Base-by-base conservation (phyloP, 2,888 invertebrate genomes). In the Toxonevra muliebris region DNA sequence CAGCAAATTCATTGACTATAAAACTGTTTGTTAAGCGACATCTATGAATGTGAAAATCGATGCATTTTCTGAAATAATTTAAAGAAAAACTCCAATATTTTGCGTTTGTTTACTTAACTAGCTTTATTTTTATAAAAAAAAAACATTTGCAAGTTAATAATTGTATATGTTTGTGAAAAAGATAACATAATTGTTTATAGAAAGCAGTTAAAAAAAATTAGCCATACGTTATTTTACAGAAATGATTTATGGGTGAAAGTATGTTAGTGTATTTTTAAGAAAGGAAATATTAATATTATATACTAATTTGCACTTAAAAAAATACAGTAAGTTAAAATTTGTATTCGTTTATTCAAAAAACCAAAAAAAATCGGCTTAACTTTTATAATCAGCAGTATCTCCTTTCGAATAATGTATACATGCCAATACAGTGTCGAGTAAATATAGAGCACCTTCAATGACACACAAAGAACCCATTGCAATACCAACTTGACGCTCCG, bases 381-480 rank as follows among this genome's bases (percentile, higher is more conserved):
- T 78, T 68, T 17, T 71, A 66, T 76, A 80, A 71, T 84, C 81
- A 55, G 78, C 76, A 57, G 72, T 72, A 62, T 83, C 81, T 30
- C 90, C 90, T 82, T 92, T 91, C 42, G 90, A 89, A 80, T 88
- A 92, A 78, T 92, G 91, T 78, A 93, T 88, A 77, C 92, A 90
- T 41, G 93, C 89, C 45, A 95, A 83, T 0, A 93, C 92, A 0
- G 92, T 90, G 77, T 95, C 95, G n/a, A 93, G 83, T 10, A 95
- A 85, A 81, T 94, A 95, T 0, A 92, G 87, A 0, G 93, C 93
- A 12, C 93, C 94, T 77, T 91, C 90, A 74, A 95, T 87, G 61
- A 95, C 89, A 81, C 94, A 93, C 17, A 95, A 86, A 2, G 93
- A 88, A 12, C 95, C 95, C 74, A 95, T 87, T 1, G 94, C 94